Conservation (phyloP, 2,113 vertebrate species). For the Microcebus tavaratra region DNA sequence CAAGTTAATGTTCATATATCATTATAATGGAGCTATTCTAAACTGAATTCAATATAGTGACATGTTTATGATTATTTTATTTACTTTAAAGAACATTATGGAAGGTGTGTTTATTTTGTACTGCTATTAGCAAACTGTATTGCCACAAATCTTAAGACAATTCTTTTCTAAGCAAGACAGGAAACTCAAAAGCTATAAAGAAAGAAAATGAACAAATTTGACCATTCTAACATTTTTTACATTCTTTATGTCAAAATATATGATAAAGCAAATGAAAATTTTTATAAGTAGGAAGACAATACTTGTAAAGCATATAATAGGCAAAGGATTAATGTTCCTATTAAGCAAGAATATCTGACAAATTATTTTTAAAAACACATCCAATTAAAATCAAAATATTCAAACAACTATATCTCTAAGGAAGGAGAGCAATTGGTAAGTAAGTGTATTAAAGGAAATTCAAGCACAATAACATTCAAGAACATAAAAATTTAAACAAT, state of each 20-base stretch:
- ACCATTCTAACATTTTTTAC: background rate
- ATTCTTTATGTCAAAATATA: background rate
- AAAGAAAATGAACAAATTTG: conserved; percentile 41
- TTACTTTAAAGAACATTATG: conserved; percentile 74
- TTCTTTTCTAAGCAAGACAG: conserved; percentile 52
- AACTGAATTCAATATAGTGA: conserved; percentile 71
- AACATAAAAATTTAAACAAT: background rate
- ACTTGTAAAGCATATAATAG: background rate
- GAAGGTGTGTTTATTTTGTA: conserved; percentile 71
- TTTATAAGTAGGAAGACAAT: background rate
- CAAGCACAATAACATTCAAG: background rate
- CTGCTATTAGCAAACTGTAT: conserved; percentile 68
- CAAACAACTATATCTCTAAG: conserved; percentile 6
- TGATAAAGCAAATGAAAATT: conserved; percentile 40
- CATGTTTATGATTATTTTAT: conserved; percentile 78
- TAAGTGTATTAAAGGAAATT: background rate
- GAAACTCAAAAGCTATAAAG: conserved; percentile 30
- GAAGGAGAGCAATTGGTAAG: conserved; percentile 4
- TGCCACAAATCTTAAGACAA: conserved; percentile 68
- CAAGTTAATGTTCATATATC: conserved; percentile 57
- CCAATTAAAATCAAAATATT: background rate
- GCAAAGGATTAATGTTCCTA: background rate
- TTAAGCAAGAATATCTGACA: background rate
- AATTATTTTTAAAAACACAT: background rate
- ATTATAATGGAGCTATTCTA: conserved; percentile 75